These are phyloP conservation scores for Leguminivora glycinivorella DNA, from an alignment of 1,140 invertebrate genomes.

Conservation along the genomic window DNA sequence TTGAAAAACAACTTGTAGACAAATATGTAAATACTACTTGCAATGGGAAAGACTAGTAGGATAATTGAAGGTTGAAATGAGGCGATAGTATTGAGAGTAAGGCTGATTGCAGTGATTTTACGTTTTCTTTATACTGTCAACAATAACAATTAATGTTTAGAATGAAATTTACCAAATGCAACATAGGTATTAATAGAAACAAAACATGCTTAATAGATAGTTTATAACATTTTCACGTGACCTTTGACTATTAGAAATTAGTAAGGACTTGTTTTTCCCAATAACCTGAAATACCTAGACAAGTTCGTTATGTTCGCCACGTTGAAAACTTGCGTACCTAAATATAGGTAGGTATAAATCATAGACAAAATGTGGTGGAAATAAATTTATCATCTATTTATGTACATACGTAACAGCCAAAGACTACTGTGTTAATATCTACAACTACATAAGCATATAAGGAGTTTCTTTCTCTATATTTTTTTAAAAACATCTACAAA, in stretches of 20 bases:
- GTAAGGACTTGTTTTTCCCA: too few relatives aligned
- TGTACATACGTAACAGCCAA: too few relatives aligned
- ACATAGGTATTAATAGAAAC: neutral
- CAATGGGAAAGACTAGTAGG: conserved; percentile 1
- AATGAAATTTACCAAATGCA: neutral
- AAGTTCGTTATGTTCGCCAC: too few relatives aligned
- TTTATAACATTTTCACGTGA: neutral
- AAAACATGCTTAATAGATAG: neutral
- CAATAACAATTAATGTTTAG: neutral
- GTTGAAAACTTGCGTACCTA: too few relatives aligned
- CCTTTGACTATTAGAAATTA: neutral
- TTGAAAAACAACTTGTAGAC: neutral
- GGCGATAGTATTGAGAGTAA: neutral
- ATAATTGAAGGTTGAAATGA: neutral
- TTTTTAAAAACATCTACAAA: too few relatives aligned
- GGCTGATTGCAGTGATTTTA: conserved; percentile 4
- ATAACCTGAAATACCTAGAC: neutral
- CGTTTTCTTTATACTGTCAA: neutral
- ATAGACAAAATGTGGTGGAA: too few relatives aligned
- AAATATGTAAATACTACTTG: neutral
- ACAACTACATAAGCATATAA: too few relatives aligned
- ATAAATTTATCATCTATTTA: too few relatives aligned
- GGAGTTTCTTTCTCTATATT: too few relatives aligned
- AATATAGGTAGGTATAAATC: too few relatives aligned
- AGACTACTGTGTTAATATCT: too few relatives aligned